Evolutionary conservation across 2,797 vertebrate genomes (phyloP), one percentile per base, ranked within the genome.

Genomic region (Sardinella longiceps): DNA sequence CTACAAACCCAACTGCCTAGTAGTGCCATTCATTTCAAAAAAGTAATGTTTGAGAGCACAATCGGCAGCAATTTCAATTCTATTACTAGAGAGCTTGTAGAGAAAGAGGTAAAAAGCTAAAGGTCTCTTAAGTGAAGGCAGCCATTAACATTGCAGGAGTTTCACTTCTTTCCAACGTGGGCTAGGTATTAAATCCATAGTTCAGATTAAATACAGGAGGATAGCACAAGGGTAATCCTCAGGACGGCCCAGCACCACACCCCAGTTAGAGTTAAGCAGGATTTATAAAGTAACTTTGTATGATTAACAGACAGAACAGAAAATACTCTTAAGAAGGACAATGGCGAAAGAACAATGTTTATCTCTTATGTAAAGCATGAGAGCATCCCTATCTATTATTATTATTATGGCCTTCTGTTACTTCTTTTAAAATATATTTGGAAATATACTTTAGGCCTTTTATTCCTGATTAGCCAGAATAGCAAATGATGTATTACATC

Each of bases 141-240:
- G 33, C 37, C 70, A 77, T 77, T 77, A 77, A 39, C 20, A 43
- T 77, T 33, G 6, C 15, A 43, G 37, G 70, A 77, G 70, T 77
- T 43, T 37, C 9, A 43, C 33, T 77, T 20, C 15, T 39, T 48
- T 30, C 20, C 70, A 23, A 37, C 15, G 20, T 33, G 37, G 70
- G 20, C 5, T 23, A 91, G 87, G 87, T 84, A 88, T 77, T 91
- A 92, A 93, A 94, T 92, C 93, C 93, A 93, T 89, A 90, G 93
- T 92, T 93, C 81, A 92, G 91, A 95, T 93, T 92, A 94, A 93
- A 93, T 56, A 91, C 84, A 87, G 90, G 90, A 87, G 89, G 90
- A 91, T 90, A 88, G 88, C 85, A 90, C 92, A 87, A 91, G 88
- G 89, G 91, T 94, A 94, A 91, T 90, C 86, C 90, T 85, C 85